Percentiles rank a stretch among this genome's conserved stretches.
Conservation (phyloP, 1,140 invertebrate genomes). For the Leptinotarsa texana region DNA sequence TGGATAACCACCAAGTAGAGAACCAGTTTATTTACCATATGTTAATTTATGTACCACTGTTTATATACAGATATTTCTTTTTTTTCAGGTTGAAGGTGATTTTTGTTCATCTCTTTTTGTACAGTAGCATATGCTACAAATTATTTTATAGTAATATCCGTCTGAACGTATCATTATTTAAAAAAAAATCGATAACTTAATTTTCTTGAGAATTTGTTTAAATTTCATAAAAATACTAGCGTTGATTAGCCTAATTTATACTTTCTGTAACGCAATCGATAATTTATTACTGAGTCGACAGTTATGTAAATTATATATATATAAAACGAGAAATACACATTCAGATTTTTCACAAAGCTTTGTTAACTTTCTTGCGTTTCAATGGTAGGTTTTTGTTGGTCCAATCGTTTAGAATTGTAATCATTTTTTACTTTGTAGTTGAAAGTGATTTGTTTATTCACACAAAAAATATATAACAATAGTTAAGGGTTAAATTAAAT, state of each 20-base stretch:
- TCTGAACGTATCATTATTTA: conserved; percentile 45
- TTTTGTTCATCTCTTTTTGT: conserved; percentile 41
- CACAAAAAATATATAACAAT: conserved; percentile 2
- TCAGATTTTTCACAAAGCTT: no score
- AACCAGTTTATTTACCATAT: no score
- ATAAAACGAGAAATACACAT: no score
- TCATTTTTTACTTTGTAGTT: neutral
- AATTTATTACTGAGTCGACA: no score
- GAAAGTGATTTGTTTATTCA: neutral
- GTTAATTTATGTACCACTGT: no score
- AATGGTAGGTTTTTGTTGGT: neutral
- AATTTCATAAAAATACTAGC: conserved; percentile 38
- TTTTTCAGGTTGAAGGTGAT: conserved; percentile 39
- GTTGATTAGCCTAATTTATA: conserved; percentile 42
- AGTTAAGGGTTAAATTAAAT: neutral
- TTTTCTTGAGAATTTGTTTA: conserved; percentile 36
- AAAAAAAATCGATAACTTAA: conserved; percentile 29
- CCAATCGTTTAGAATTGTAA: neutral
- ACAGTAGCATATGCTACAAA: conserved; percentile 39
- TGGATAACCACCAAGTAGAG: no score
- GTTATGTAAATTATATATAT: no score
- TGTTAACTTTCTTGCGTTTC: no score
- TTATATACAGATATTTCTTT: neutral
- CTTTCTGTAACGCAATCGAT: conserved; percentile 1
- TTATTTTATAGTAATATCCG: conserved; percentile 46